These are phyloP conservation scores for Spodoptera frugiperda DNA, from an alignment of 1,140 invertebrate genomes.

Conservation along the genomic window DNA sequence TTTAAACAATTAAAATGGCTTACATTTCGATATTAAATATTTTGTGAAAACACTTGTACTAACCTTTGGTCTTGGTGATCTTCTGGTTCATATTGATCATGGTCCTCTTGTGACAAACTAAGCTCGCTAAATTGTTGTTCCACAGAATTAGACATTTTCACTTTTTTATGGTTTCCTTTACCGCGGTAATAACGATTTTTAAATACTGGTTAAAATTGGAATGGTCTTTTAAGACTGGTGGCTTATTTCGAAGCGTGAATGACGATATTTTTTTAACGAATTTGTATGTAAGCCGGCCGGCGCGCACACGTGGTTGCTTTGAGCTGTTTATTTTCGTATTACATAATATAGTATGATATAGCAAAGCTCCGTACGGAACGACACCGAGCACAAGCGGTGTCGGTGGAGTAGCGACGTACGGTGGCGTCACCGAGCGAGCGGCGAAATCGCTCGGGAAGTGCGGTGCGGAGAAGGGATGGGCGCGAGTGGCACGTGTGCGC, in stretches of 20 bases:
- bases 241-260: slow-evolving; percentile 26
- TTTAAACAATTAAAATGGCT: no score
- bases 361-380: slow-evolving; percentile 63
- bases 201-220: slow-evolving; percentile 37
- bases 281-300: slow-evolving; percentile 59
- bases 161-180: slow-evolving; percentile 56
- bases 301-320: slow-evolving; percentile 76
- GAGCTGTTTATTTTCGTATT: slow-evolving; percentile 79
- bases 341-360: slow-evolving; percentile 73
- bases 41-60: slow-evolving; percentile 33
- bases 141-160: slow-evolving; percentile 80
- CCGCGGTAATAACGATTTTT: slow-evolving; percentile 53
- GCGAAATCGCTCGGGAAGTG: slow-evolving; percentile 58
- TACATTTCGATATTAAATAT: no score
- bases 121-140: slow-evolving; percentile 81
- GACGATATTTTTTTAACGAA: slow-evolving; percentile 4
- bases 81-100: slow-evolving; percentile 82
- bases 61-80: slow-evolving; percentile 79
- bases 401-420: slow-evolving; percentile 53
- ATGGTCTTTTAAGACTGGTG: slow-evolving; percentile 10
- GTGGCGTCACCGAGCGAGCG: slow-evolving; percentile 62
- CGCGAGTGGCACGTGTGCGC: slow-evolving; percentile 79
- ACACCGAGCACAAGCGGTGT: slow-evolving; percentile 58
- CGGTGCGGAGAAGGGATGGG: slow-evolving; percentile 68
- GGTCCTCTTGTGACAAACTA: slow-evolving; percentile 79